These are phyloP conservation scores for Myotis daubentonii DNA, from an alignment of 2,797 vertebrate genomes.

Conservation along the genomic window DNA sequence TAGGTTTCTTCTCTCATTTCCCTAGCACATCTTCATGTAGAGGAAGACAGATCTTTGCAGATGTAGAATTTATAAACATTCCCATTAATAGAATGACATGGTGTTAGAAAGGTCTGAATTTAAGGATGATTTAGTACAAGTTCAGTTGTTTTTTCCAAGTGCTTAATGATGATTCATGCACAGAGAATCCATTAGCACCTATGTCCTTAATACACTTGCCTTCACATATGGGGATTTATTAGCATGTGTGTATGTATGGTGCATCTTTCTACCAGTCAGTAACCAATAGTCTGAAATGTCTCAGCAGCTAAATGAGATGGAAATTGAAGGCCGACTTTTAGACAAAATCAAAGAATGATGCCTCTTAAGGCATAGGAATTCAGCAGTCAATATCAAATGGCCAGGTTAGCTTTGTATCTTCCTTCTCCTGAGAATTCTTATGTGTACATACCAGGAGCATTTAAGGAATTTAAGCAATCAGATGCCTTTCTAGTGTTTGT, in stretches of 20 bases:
- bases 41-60: not conserved
- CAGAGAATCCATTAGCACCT: not conserved
- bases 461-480: not conserved
- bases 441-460: not conserved
- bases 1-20: not conserved
- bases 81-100: not conserved
- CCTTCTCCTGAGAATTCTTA: no score
- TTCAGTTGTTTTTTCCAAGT: not conserved
- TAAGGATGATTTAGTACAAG: not conserved
- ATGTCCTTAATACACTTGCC: not conserved
- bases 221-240: not conserved
- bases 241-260: fast-evolving
- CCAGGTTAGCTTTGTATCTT: not conserved
- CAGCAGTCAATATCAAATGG: no score
- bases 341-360: not conserved
- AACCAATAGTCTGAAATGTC: not conserved
- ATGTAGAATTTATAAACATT: not conserved
- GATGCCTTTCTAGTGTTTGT: not conserved
- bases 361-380: not conserved
- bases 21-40: not conserved
- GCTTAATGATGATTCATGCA: not conserved
- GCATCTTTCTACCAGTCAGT: not conserved
- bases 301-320: not conserved
- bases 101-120: not conserved
- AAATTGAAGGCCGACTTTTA: not conserved